Percentiles rank a stretch among this genome's conserved stretches.
Conservation (phyloP, 64 coral and sea anemone species). For the Stichodactyla mertensii region DNA sequence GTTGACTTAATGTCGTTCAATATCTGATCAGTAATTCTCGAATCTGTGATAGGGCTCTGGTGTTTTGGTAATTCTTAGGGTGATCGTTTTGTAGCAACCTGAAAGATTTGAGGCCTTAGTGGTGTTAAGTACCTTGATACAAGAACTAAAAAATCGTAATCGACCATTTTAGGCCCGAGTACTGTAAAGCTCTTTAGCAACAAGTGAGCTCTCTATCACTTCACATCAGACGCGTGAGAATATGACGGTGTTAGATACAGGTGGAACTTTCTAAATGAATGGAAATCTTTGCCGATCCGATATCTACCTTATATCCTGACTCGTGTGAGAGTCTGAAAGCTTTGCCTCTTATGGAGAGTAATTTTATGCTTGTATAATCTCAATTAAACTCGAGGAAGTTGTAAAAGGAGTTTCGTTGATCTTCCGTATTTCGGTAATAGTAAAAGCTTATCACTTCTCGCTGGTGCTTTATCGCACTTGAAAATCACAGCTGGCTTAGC, state of each 20-base stretch:
- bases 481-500: not conserved
- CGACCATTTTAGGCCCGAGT: not conserved
- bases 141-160: not conserved
- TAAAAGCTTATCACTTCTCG: not conserved
- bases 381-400: not conserved
- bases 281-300: not conserved
- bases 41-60: too few relatives aligned
- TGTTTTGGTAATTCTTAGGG: too few relatives aligned
- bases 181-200: not conserved
- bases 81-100: too few relatives aligned
- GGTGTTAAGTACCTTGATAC: too few relatives aligned
- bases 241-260: not conserved
- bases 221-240: not conserved
- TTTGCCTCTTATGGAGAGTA: not conserved
- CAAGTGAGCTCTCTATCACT: not conserved
- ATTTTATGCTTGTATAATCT: not conserved
- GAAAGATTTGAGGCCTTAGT: too few relatives aligned
- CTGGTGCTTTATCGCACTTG: not conserved
- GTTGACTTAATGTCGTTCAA: too few relatives aligned
- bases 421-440: not conserved
- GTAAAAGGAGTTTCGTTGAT: not conserved
- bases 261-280: not conserved
- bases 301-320: not conserved
- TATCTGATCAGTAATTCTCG: too few relatives aligned
- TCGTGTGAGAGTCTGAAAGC: not conserved